Conservation (phyloP, 2,888 invertebrate species). For the Chouioia cunea region DNA sequence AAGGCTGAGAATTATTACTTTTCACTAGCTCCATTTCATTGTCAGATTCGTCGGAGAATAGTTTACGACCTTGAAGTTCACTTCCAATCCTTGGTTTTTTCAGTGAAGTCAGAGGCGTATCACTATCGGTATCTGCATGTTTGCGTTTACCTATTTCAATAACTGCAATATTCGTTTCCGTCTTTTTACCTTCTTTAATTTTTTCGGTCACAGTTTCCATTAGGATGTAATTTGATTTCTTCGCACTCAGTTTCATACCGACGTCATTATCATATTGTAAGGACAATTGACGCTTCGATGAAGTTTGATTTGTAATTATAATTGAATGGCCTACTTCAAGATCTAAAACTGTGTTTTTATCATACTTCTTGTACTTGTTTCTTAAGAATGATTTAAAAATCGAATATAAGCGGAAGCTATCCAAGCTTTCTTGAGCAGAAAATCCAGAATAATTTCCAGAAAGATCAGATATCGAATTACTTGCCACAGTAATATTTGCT, state of each 20-base stretch:
- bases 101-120: constrained; percentile 50
- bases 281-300: constrained; percentile 1
- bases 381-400: constrained; percentile 27
- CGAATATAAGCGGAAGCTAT: constrained; percentile 25
- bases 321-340: constrained; percentile 23
- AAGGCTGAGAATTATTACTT: neutral
- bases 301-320: constrained; percentile 23
- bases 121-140: constrained; percentile 51
- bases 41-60: constrained; percentile 51
- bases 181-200: constrained; percentile 9
- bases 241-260: constrained; percentile 7
- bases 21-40: constrained; percentile 10
- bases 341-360: neutral
- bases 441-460: constrained; percentile 34
- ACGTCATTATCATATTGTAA: constrained; percentile 13
- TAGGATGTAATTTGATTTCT: constrained; percentile 26
- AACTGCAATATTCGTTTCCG: constrained; percentile 28
- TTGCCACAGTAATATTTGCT: neutral
- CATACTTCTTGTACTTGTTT: neutral
- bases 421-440: constrained; percentile 28
- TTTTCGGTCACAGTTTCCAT: constrained; percentile 1
- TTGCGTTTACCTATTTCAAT: constrained; percentile 57
- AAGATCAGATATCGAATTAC: neutral
- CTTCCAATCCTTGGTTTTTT: constrained; percentile 55
- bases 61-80: constrained; percentile 54